A percentile compares a stretch with the other conserved stretches of the same genome.
These are phyloP conservation scores for Protaetia brevitarsis DNA, from an alignment of 1,140 invertebrate species.

Conservation along the genomic window DNA sequence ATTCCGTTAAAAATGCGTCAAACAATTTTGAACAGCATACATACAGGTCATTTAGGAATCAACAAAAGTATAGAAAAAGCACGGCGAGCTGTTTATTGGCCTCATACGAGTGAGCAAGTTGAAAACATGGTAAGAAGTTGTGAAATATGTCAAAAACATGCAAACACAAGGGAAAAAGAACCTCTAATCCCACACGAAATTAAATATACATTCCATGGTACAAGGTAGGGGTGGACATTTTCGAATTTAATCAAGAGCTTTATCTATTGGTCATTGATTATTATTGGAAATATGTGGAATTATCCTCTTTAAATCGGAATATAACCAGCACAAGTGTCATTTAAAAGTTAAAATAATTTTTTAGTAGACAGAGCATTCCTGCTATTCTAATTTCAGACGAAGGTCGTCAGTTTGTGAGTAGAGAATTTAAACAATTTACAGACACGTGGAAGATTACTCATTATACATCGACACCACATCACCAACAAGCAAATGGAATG, in stretches of 20 bases:
- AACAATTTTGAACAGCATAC: slow-evolving; percentile 26
- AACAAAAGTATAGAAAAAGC: slow-evolving; percentile 26
- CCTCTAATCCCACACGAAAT: slow-evolving; percentile 41
- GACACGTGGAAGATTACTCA: slow-evolving; percentile 13
- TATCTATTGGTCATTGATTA: slow-evolving; percentile 37
- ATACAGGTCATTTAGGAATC: slow-evolving; percentile 31
- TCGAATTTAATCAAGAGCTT: slow-evolving; percentile 43
- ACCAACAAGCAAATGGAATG: slow-evolving; percentile 21
- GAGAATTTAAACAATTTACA: slow-evolving; percentile 40
- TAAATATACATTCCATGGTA: slow-evolving; percentile 37
- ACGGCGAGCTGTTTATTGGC: slow-evolving; percentile 27
- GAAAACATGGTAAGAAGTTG: slow-evolving; percentile 24
- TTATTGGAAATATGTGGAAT: slow-evolving; percentile 37
- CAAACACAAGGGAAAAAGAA: slow-evolving; percentile 30
- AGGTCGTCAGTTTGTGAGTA: slow-evolving; percentile 42
- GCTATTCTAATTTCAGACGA: slow-evolving; percentile 45
- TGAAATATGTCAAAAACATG: slow-evolving; percentile 25
- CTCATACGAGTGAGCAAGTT: slow-evolving; percentile 25
- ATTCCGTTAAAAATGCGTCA: slow-evolving; percentile 18
- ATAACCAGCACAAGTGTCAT: slow-evolving; percentile 30
- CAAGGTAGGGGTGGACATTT: slow-evolving; percentile 43
- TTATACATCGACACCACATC: slow-evolving; percentile 8
- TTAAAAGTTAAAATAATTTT: slow-evolving; percentile 36
- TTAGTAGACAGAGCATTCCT: slow-evolving; percentile 48
- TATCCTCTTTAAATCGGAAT: slow-evolving; percentile 30